Evolutionary conservation across 2,888 invertebrate species (phyloP).

Genomic region (Brenthis hecate): DNA sequence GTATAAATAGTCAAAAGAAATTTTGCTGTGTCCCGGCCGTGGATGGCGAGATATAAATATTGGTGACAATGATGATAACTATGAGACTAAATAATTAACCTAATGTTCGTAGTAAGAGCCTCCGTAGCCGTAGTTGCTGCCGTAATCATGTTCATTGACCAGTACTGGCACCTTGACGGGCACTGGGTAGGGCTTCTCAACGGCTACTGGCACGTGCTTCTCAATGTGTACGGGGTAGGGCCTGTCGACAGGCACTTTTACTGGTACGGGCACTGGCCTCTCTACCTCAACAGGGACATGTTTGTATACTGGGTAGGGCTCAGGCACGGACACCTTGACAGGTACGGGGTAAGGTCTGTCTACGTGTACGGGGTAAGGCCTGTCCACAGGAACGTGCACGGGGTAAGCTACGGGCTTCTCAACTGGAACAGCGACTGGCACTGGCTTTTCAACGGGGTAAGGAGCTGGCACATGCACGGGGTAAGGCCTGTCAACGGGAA

Average conservation of each 20-base stretch:
- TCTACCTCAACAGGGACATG: conserved; percentile 84
- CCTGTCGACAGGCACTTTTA: conserved; percentile 85
- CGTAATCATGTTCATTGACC: conserved; percentile 54
- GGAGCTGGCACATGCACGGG: conserved; percentile 85
- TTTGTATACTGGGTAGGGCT: conserved; percentile 85
- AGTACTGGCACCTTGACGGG: conserved; percentile 79
- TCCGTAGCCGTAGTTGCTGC: conserved; percentile 48
- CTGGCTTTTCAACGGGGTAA: conserved; percentile 84
- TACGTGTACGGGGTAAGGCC: conserved; percentile 82
- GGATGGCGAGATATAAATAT: conserved; percentile 64
- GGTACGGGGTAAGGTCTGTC: conserved; percentile 78
- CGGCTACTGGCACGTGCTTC: conserved; percentile 69
- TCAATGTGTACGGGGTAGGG: conserved; percentile 84
- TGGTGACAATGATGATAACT: conserved; percentile 54
- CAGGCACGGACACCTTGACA: conserved; percentile 82
- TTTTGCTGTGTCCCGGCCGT: conserved; percentile 71
- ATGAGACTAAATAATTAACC: conserved; percentile 56
- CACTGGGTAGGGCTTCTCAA: conserved; percentile 82
- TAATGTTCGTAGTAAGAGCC: conserved; percentile 65
- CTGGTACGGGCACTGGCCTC: conserved; percentile 83
- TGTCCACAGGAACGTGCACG: conserved; percentile 84
- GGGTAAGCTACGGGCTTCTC: conserved; percentile 85
- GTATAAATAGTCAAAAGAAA: conserved; percentile 67
- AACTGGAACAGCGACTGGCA: conserved; percentile 84
- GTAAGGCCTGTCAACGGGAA: conserved; percentile 86